A percentile compares a stretch with the other conserved stretches of the same genome.
These are phyloP conservation scores for Polypedilum pembai DNA, from an alignment of 1,140 invertebrate genomes.

Conservation along the genomic window DNA sequence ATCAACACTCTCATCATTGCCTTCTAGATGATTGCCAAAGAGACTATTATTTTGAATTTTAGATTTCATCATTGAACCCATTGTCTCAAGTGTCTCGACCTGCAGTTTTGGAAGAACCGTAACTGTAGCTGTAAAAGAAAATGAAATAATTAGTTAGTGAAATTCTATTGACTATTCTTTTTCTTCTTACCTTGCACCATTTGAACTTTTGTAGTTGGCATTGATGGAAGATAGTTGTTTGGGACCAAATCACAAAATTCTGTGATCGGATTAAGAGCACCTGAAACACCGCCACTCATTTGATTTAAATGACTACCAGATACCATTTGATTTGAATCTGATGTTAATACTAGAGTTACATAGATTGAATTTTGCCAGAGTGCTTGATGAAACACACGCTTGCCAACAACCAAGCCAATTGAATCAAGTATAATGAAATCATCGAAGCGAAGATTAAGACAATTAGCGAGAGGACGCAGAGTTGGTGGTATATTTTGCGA, in stretches of 20 bases:
- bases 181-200: slow-evolving; percentile 52
- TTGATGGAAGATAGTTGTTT: slow-evolving; percentile 48
- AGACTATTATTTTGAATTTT: slow-evolving; percentile 43
- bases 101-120: slow-evolving; percentile 61
- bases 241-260: slow-evolving; percentile 71
- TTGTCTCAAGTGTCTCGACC: slow-evolving; percentile 60
- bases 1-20: slow-evolving; percentile 40
- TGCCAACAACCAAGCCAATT: slow-evolving; percentile 50
- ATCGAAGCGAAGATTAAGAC: slow-evolving; percentile 57
- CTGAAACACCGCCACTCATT: slow-evolving; percentile 40
- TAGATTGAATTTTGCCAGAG: slow-evolving; percentile 54
- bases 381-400: slow-evolving; percentile 62
- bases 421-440: slow-evolving; percentile 57
- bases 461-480: slow-evolving; percentile 60
- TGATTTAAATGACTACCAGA: slow-evolving; percentile 45
- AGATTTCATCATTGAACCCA: slow-evolving; percentile 48
- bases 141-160: slow-evolving; percentile 31
- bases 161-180: neutral
- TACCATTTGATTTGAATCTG: slow-evolving; percentile 52
- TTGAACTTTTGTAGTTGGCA: slow-evolving; percentile 43
- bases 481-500: slow-evolving; percentile 54
- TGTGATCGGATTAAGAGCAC: slow-evolving; percentile 58
- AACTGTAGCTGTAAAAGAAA: slow-evolving; percentile 56
- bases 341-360: slow-evolving; percentile 62
- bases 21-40: slow-evolving; percentile 34